Evolutionary conservation across 2,888 invertebrate genomes (phyloP), one percentile per base, ranked within the genome.

Genomic region (Trissolcus japonicus): DNA sequence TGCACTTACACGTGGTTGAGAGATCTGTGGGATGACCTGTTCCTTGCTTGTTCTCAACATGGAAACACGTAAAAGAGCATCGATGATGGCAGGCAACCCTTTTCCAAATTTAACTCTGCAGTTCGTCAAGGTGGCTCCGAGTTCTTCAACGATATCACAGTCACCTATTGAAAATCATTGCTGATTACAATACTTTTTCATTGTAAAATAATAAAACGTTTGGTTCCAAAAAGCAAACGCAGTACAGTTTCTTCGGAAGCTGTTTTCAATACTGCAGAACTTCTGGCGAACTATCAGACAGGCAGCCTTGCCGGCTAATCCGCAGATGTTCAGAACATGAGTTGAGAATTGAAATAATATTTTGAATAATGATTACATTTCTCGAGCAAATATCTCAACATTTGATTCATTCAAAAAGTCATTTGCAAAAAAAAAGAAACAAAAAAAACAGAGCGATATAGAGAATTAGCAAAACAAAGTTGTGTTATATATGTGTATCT

Each of bases 11-110:
- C 92, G 91, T 6, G 91, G 90, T 66, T 90, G 87, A n/a, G 86
- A 86, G 67, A 89, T 89, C 6, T 90, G 88, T 13, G 92, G 92
- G 90, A 92, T 88, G 80, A 91, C 90, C 84, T 91, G 91, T 51
- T 87, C 87, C n/a, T 88, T 86, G 82, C 91, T 90, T 51, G 91
- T 90, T 79, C 87, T 89, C n/a, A 91, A 87, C 80, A 90, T 89
- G 17, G 92, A 91, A 16, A 92, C 91, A 48, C 91, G 90, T 16
- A 92, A 86, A 40, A 92, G 89, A 79, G 91, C 91, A 82, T 92
- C 92, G 81, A 92, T 91, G 77, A 92, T 86, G 81, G 84, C 80
- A 11, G 86, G 82, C 56, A 88, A 80, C 59, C 87, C 88, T 19
- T 84, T 83, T 21, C 85, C 86, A 35, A 89, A 80, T 57, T 84